These are phyloP conservation scores for Styela clava DNA, from an alignment of 23 tunicate species.

Conservation along the genomic window DNA sequence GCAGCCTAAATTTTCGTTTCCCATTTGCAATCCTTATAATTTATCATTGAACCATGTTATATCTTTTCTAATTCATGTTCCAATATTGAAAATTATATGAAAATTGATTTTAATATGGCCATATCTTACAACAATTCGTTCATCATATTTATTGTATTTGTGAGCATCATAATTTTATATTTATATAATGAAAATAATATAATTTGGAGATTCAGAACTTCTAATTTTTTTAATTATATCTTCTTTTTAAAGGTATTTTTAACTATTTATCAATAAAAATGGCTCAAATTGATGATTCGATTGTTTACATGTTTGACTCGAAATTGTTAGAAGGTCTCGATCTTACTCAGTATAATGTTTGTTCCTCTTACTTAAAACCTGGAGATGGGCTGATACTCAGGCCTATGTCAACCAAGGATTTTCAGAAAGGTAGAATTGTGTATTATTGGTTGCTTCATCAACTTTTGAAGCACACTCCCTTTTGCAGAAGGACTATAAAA, in stretches of 20 bases:
- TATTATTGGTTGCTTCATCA: background rate
- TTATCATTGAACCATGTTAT: too few species aligned
- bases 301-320: conserved; percentile 46
- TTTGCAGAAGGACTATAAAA: background rate
- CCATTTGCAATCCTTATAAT: too few species aligned
- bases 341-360: conserved; percentile 43
- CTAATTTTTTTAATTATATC: too few species aligned
- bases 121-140: too few species aligned
- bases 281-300: conserved; percentile 6
- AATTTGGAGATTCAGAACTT: too few species aligned
- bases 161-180: too few species aligned
- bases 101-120: too few species aligned
- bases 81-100: too few species aligned
- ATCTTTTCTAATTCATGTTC: too few species aligned
- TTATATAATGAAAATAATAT: too few species aligned
- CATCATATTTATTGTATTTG: too few species aligned
- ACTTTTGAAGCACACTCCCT: background rate
- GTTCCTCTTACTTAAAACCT: conserved; percentile 39
- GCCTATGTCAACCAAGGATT: conserved; percentile 69
- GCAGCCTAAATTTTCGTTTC: too few species aligned
- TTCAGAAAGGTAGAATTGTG: conserved; percentile 46
- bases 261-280: background rate
- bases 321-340: conserved; percentile 49
- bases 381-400: conserved; percentile 45
- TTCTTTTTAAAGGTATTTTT: background rate